Conservation (phyloP, 2,888 invertebrate genomes). For the Ferrisia virgata region DNA sequence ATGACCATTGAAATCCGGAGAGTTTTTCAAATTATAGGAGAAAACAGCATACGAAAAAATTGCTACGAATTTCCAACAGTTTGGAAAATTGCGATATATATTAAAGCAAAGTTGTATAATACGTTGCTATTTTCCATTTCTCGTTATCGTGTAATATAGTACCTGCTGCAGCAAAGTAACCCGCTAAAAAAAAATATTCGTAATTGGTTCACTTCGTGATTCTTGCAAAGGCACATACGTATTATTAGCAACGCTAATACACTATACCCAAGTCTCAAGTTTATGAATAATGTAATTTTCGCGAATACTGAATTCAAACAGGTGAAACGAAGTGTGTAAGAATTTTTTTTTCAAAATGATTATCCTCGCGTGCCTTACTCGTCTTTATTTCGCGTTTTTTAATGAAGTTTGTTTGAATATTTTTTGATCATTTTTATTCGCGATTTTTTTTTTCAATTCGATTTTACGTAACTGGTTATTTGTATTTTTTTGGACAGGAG, state of each 20-base stretch:
- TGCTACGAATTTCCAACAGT: constrained; percentile 15
- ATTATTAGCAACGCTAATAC: neutral
- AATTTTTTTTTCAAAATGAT: neutral
- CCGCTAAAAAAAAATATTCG: neutral
- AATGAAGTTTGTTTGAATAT: too few relatives aligned
- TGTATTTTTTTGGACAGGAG: too few relatives aligned
- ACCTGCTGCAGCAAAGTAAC: neutral
- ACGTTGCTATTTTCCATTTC: constrained; percentile 19
- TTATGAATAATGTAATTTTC: constrained; percentile 3
- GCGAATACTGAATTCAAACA: neutral
- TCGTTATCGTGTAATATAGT: constrained; percentile 25
- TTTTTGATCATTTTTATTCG: too few relatives aligned
- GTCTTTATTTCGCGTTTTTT: neutral
- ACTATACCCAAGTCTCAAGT: neutral
- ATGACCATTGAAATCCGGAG: neutral
- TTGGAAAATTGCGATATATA: constrained; percentile 19
- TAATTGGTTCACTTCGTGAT: constrained; percentile 9
- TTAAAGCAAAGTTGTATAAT: constrained; percentile 25
- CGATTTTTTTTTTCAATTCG: too few relatives aligned
- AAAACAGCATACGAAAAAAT: constrained; percentile 9
- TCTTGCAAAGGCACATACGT: neutral
- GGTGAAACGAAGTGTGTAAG: neutral
- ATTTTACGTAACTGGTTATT: too few relatives aligned
- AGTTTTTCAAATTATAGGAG: neutral
- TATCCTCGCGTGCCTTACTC: neutral